Conservation (phyloP, 1,140 invertebrate species). For the Drosophila fuyamai region DNA sequence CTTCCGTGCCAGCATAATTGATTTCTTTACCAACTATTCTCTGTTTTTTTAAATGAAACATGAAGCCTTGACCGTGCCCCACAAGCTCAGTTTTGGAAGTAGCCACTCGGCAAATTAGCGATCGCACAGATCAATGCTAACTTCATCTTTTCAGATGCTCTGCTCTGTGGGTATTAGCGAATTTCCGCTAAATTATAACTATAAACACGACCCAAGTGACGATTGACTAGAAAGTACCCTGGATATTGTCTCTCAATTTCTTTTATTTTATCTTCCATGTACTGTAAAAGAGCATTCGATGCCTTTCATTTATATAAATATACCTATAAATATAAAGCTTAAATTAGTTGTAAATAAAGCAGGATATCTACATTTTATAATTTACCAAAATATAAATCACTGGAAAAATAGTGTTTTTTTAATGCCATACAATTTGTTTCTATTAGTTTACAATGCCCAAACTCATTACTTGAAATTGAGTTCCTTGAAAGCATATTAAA, state of each 20-base stretch:
- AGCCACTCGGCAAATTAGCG: slow-evolving; percentile 17
- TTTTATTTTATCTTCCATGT: no score
- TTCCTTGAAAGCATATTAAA: no score
- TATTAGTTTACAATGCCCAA: no score
- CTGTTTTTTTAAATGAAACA: slow-evolving; percentile 4
- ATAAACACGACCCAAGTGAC: neutral
- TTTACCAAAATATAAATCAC: no score
- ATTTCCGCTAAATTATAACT: slow-evolving; percentile 18
- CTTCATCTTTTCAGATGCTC: slow-evolving; percentile 6
- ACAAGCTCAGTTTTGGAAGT: neutral
- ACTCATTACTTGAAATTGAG: no score
- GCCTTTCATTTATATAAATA: no score
- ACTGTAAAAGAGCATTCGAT: no score
- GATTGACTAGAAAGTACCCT: neutral
- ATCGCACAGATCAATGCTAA: slow-evolving; percentile 36
- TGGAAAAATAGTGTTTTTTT: no score
- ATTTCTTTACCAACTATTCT: slow-evolving; percentile 9
- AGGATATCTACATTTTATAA: no score
- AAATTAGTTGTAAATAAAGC: no score
- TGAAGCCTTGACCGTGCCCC: slow-evolving; percentile 34
- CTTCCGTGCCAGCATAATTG: slow-evolving; percentile 27
- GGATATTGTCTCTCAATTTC: neutral
- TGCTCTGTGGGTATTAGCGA: slow-evolving; percentile 11
- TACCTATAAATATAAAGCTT: no score
- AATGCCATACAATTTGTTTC: neutral